phyloP scores from a whole-genome alignment of 2,888 invertebrate species.

The Chorisops tibialis region DNA sequence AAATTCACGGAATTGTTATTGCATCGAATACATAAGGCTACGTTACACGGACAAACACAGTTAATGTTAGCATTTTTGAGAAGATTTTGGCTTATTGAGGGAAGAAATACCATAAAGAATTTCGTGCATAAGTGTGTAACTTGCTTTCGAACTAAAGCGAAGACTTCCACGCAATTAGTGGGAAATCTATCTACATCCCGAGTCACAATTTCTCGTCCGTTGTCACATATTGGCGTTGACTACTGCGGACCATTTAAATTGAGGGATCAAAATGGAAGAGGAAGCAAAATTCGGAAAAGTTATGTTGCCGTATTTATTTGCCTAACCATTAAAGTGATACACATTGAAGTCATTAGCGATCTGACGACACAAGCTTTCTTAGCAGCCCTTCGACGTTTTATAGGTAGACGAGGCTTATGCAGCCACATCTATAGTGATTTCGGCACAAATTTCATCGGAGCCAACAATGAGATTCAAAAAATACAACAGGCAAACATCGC shows the following conservation, averaged over 20 bases:
- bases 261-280: constrained; percentile 27
- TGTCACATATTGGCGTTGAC: too few species aligned
- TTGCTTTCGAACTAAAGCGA: too few species aligned
- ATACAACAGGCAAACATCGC: neutral
- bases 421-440: constrained; percentile 38
- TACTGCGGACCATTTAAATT: constrained; percentile 33
- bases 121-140: too few species aligned
- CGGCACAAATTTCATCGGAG: constrained; percentile 42
- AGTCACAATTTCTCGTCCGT: too few species aligned
- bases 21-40: neutral
- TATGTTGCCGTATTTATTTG: constrained; percentile 40
- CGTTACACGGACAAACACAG: neutral
- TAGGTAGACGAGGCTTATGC: constrained; percentile 37
- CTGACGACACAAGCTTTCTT: constrained; percentile 37
- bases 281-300: constrained; percentile 33
- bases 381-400: constrained; percentile 38
- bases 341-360: constrained; percentile 30
- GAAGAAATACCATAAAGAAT: too few species aligned
- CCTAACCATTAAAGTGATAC: constrained; percentile 34
- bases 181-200: too few species aligned
- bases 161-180: too few species aligned
- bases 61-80: neutral
- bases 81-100: neutral
- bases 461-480: constrained; percentile 25
- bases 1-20: neutral